A percentile compares a stretch with the other conserved stretches of the same genome.
Conservation (phyloP, 1,140 invertebrate genomes). For the Diabrotica virgifera region DNA sequence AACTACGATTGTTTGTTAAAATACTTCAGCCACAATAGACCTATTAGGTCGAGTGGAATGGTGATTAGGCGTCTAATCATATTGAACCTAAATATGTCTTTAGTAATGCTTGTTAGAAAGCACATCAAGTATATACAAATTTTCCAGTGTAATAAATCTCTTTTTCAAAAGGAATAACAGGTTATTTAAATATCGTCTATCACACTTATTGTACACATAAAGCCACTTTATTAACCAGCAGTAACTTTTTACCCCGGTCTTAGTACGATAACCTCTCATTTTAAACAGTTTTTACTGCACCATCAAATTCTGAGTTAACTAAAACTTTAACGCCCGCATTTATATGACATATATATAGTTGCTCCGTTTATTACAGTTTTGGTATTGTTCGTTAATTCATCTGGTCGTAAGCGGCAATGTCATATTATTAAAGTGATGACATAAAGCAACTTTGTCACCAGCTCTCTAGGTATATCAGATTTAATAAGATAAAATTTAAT, state of each 20-base stretch:
- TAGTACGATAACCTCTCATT: neutral
- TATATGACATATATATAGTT: constrained; percentile 3
- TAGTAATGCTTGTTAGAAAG: too few relatives aligned
- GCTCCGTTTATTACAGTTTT: neutral
- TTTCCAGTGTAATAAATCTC: too few relatives aligned
- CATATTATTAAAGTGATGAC: constrained; percentile 3
- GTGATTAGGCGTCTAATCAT: too few relatives aligned
- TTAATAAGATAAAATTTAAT: neutral
- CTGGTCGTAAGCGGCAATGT: constrained; percentile 1
- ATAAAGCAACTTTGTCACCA: constrained; percentile 2
- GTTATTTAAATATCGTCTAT: too few relatives aligned
- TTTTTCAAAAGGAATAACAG: too few relatives aligned
- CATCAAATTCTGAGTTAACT: constrained; percentile 2
- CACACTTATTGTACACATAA: neutral
- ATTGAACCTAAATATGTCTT: too few relatives aligned
- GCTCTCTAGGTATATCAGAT: neutral
- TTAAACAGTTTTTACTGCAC: neutral
- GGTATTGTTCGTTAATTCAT: constrained; percentile 2
- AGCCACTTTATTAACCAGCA: neutral
- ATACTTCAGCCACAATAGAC: too few relatives aligned
- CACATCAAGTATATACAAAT: too few relatives aligned
- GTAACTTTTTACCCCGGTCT: neutral
- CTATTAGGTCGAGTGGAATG: too few relatives aligned
- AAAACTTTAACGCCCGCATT: constrained; percentile 2
- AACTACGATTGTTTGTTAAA: too few relatives aligned